Evolutionary conservation across 37 sponge, comb jelly and placozoan species (phyloP).

Genomic region (Mnemiopsis leidyi): DNA sequence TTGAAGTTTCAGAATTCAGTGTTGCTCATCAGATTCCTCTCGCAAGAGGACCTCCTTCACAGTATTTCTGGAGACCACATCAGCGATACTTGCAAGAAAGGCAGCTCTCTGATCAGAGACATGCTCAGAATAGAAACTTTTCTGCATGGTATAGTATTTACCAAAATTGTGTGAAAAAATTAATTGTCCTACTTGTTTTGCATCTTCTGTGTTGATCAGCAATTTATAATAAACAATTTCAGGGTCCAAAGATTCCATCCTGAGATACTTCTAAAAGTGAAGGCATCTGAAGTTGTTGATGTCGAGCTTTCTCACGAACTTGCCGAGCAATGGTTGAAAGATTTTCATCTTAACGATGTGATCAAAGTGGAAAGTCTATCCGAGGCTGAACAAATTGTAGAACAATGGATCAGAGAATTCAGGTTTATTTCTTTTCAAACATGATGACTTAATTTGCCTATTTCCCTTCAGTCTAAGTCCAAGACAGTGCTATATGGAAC

Average conservation of each 20-base stretch:
- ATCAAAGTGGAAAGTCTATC: not conserved
- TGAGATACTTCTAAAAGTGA: constrained; percentile 5
- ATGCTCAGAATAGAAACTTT: not conserved
- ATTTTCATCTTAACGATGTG: constrained; percentile 26
- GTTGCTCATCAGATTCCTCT: not conserved
- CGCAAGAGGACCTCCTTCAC: not conserved
- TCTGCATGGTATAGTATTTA: not conserved
- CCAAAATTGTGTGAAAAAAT: no score
- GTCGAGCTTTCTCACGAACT: constrained; percentile 47
- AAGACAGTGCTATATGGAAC: no score
- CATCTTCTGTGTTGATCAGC: no score
- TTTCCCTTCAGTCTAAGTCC: no score
- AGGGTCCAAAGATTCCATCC: constrained; percentile 23
- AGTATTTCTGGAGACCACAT: not conserved
- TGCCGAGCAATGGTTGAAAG: constrained; percentile 43
- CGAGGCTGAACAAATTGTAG: constrained; percentile 41
- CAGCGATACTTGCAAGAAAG: not conserved
- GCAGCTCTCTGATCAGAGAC: not conserved
- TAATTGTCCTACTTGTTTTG: no score
- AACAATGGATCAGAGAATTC: constrained; percentile 17
- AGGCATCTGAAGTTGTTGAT: constrained; percentile 45
- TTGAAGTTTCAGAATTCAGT: not conserved
- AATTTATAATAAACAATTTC: no score
- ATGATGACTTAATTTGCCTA: no score
- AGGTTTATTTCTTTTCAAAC: not conserved